Conservation (phyloP, 2,113 vertebrate species). For the Eclectus roratus region DNA sequence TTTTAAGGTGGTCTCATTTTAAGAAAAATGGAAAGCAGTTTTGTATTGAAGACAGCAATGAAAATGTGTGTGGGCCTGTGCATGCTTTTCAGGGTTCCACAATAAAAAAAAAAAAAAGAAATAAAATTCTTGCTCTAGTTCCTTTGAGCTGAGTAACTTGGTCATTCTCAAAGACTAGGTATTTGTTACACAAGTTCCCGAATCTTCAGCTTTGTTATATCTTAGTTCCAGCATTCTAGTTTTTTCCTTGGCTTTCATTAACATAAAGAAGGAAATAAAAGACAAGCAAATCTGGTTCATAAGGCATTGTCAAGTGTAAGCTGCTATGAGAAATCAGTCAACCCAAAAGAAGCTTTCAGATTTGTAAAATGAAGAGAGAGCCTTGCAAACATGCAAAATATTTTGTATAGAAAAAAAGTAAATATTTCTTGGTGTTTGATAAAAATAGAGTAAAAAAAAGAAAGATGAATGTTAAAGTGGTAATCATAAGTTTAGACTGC, state of each 20-base stretch:
- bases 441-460: background rate
- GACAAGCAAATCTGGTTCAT: background rate
- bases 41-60: background rate
- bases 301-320: background rate
- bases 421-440: background rate
- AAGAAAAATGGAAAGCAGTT: background rate
- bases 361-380: background rate
- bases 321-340: background rate
- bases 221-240: background rate
- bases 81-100: background rate
- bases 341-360: background rate
- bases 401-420: background rate
- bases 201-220: background rate
- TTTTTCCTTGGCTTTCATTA: background rate
- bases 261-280: background rate
- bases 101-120: background rate
- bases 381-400: background rate
- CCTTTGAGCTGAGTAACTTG: background rate
- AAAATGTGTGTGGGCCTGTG: background rate
- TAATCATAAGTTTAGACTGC: background rate
- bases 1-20: background rate
- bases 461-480: background rate
- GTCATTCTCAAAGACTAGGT: background rate
- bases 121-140: background rate
- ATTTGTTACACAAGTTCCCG: background rate